phyloP scores from a whole-genome alignment of 1,140 invertebrate species.

The Caerostris darwini region DNA sequence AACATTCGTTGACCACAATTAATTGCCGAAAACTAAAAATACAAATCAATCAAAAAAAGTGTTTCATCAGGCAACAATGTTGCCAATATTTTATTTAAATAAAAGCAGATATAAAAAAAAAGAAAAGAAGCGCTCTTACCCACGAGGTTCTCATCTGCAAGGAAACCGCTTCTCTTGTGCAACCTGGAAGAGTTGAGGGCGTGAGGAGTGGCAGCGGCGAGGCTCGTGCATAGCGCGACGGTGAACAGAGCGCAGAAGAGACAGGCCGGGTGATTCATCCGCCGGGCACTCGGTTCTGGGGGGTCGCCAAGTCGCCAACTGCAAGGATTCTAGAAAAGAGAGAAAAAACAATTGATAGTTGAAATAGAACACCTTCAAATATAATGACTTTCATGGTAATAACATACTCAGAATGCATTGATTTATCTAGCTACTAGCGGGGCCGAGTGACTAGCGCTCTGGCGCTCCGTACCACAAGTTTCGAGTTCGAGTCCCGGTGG shows the following conservation, averaged over 20 bases:
- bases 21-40: neutral
- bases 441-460: too few relatives aligned
- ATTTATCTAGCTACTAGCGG: too few relatives aligned
- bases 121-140: neutral
- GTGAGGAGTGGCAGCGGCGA: neutral
- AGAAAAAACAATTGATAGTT: too few relatives aligned
- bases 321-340: too few relatives aligned
- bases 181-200: neutral
- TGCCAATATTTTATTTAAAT: neutral
- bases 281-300: neutral
- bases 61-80: neutral
- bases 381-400: too few relatives aligned
- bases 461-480: too few relatives aligned
- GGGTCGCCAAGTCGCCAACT: too few relatives aligned
- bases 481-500: too few relatives aligned
- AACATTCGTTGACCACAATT: neutral
- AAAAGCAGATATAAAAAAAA: too few relatives aligned
- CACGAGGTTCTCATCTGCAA: conserved; percentile 32
- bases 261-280: neutral
- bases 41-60: neutral
- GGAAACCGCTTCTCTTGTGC: conserved; percentile 61
- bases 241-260: neutral
- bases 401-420: too few relatives aligned
- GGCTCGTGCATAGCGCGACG: neutral
- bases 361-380: too few relatives aligned